Conservation (phyloP, 92 coral and sea anemone species). For the Isaurus tuberculatus region DNA sequence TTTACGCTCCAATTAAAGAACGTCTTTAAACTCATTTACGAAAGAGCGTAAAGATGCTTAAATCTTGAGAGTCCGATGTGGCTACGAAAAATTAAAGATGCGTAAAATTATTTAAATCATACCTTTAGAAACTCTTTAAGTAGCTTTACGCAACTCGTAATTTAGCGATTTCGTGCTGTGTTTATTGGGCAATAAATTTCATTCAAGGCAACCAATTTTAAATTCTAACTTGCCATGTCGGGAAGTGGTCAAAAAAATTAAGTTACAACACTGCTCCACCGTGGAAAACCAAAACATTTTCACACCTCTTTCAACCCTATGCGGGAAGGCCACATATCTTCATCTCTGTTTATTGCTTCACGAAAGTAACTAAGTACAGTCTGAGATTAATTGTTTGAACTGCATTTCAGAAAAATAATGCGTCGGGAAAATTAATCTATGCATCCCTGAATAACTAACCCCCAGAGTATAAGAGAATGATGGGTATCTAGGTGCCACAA, state of each 20-base stretch:
- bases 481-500: no score
- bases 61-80: slow-evolving; percentile 12
- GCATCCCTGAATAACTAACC: slow-evolving; percentile 34
- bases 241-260: no score
- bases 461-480: neutral
- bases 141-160: slow-evolving; percentile 30
- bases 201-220: no score
- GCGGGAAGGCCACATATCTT: neutral
- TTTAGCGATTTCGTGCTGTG: no score
- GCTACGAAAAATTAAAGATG: slow-evolving; percentile 31
- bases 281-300: no score
- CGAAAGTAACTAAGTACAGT: neutral
- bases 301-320: no score
- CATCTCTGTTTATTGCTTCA: neutral
- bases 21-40: slow-evolving; percentile 11
- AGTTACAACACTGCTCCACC: no score
- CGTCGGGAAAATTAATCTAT: slow-evolving; percentile 47
- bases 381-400: neutral
- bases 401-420: neutral
- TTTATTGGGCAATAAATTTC: no score
- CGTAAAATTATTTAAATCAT: slow-evolving; percentile 8
- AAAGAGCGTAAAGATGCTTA: slow-evolving; percentile 1
- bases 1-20: slow-evolving; percentile 8
- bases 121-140: slow-evolving; percentile 16
- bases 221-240: no score